Percentiles rank a stretch among this genome's conserved stretches.
Conservation (phyloP, 2,113 vertebrate species). For the Talpa occidentalis region DNA sequence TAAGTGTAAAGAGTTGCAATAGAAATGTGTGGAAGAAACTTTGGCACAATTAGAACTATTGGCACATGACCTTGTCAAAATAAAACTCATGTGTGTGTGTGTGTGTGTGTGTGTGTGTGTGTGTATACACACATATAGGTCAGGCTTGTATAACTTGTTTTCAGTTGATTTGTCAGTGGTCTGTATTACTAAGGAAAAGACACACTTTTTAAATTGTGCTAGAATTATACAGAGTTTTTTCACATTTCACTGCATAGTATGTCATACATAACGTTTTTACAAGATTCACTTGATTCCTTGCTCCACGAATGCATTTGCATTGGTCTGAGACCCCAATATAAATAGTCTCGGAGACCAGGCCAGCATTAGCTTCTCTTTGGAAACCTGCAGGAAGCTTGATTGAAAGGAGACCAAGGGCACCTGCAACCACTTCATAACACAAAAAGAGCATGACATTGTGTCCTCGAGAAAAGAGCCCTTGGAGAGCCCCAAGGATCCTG, state of each 20-base stretch:
- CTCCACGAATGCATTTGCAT: neutral
- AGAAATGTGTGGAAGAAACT: neutral
- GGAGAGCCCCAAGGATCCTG: neutral
- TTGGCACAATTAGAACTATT: neutral
- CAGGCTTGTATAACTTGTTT: neutral
- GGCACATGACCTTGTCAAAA: neutral
- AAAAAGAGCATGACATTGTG: neutral
- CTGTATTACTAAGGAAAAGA: conserved; percentile 21
- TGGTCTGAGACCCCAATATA: neutral
- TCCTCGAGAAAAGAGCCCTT: neutral
- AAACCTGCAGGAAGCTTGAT: neutral
- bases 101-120: neutral
- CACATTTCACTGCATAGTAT: neutral
- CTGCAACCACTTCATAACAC: neutral
- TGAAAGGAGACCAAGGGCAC: neutral
- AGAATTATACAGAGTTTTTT: conserved; percentile 18
- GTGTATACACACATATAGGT: neutral
- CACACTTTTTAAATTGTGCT: neutral
- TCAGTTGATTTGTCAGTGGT: neutral
- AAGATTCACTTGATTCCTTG: neutral
- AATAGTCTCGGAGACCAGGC: neutral
- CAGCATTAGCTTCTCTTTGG: neutral
- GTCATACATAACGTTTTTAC: conserved; percentile 12
- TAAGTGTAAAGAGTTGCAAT: neutral
- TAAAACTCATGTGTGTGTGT: neutral